phyloP scores from a whole-genome alignment of 2,888 invertebrate genomes.

The Capitulum mitella region DNA sequence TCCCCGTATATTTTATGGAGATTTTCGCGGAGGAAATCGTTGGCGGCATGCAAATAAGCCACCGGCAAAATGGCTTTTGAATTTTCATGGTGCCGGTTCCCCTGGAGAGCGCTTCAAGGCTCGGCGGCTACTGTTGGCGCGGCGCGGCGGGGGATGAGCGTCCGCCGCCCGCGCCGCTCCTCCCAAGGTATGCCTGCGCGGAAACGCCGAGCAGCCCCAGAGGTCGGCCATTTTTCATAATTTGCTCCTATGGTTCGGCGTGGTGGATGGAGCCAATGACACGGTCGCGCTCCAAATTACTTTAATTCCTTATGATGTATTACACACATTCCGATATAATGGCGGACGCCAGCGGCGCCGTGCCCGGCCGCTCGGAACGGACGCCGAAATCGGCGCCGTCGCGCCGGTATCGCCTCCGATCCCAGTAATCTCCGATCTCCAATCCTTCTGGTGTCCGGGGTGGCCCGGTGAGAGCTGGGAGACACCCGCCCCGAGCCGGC shows the following conservation, averaged over 20 bases:
- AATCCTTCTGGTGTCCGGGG: background rate
- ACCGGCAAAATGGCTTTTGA: background rate
- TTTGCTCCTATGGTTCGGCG: background rate
- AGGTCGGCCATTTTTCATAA: constrained; percentile 5
- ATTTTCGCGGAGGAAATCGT: background rate
- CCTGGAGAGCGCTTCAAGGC: background rate
- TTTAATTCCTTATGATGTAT: constrained; percentile 18
- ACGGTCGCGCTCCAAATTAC: constrained; percentile 18
- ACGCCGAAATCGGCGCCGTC: background rate
- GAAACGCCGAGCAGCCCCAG: background rate
- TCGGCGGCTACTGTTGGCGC: background rate
- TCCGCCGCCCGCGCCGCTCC: too few species aligned
- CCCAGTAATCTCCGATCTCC: background rate
- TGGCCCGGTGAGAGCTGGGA: too few species aligned
- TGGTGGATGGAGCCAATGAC: background rate
- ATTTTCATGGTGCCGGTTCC: background rate
- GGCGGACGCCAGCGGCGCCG: background rate
- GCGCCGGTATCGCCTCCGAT: background rate
- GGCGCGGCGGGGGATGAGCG: too few species aligned
- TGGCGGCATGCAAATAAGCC: background rate
- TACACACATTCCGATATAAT: constrained; percentile 16
- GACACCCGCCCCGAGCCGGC: too few species aligned
- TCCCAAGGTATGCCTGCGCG: background rate
- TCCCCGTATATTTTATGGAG: background rate
- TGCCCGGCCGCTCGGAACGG: background rate